Base-by-base conservation (phyloP, 2,888 invertebrate species). In the Caenorhabditis sp. region DNA sequence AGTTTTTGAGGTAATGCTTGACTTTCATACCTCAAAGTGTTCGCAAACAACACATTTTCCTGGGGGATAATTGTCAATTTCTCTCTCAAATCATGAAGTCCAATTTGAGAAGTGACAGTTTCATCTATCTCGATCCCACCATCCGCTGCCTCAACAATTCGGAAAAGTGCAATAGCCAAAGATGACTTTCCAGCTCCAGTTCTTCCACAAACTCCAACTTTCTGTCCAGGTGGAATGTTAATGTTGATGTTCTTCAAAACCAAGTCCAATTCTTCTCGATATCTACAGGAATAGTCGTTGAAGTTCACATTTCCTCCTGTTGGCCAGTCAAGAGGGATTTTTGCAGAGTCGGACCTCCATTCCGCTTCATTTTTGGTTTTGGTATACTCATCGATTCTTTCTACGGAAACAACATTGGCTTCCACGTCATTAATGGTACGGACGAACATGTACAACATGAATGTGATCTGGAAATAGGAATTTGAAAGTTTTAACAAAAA, bases 341-440 rank as follows among this genome's bases (percentile, higher is more conserved):
- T 32, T 2, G 61, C 44, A 28, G 60, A 40, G 0, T 82, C 53
- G 13, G 51, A 20, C 28, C 84, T 55, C 88, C 88, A 88, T 22
- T 82, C 80, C 22, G 88, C 90, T 81, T 90, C 91, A 6, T 81
- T 81, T 6, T 76, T 74, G 0, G 86, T 85, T 22, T 88, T 87
- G 1, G 88, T 81, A 77, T 91, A 91, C 44, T 90, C 90, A 26
- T 86, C 86, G 15, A 91, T 85, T 92, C 98, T 94, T 93, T 98
- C 98, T 0, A 98, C 97, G 2, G 97, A 96, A 0, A 98, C 97
- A 88, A 98, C 97, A 92, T 98, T 98, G 0, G 97, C 97, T 93
- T 98, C 98, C 40, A 98, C 95, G 91, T 98, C 98, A 1, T 96
- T 96, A 0, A 96, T 96, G 96, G 97, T 97, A 85, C 97, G 94